A percentile compares a stretch with the other conserved stretches of the same genome.
Conservation (phyloP, 2,888 invertebrate genomes). For the Parapristionchus giblindavisi region DNA sequence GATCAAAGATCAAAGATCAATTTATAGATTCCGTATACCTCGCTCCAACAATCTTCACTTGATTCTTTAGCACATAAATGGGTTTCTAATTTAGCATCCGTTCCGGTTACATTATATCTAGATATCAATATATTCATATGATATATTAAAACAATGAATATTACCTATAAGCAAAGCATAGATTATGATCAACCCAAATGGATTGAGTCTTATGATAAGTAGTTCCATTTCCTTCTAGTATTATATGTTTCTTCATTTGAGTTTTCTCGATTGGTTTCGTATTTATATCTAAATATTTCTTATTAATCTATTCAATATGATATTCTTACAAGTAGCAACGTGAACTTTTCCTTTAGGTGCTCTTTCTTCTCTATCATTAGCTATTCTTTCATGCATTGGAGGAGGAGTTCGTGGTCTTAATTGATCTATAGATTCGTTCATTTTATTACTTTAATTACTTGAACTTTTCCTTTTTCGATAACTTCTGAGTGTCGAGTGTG, state of each 20-base stretch:
- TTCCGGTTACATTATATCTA: constrained; percentile 61
- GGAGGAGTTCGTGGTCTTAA: constrained; percentile 31
- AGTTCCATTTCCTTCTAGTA: constrained; percentile 23
- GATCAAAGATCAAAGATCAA: constrained; percentile 12
- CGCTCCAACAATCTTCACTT: constrained; percentile 52
- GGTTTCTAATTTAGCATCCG: constrained; percentile 55
- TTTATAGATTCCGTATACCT: constrained; percentile 36
- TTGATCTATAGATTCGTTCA: too few relatives aligned
- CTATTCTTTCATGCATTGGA: not conserved
- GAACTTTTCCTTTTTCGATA: constrained; percentile 17
- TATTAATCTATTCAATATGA: not conserved
- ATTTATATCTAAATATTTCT: not conserved
- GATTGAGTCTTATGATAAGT: constrained; percentile 61
- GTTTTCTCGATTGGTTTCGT: constrained; percentile 28
- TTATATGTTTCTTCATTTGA: constrained; percentile 12
- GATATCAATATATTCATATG: constrained; percentile 7
- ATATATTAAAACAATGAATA: not conserved
- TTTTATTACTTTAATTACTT: too few relatives aligned
- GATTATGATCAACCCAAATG: constrained; percentile 59
- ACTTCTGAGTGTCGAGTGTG: not conserved
- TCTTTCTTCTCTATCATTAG: constrained; percentile 11
- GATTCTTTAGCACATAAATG: constrained; percentile 60
- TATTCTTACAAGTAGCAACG: not conserved
- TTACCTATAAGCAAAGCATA: constrained; percentile 64
- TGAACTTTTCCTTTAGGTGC: constrained; percentile 25